These are phyloP conservation scores for Arbacia lixula DNA, from an alignment of 53 echinoderm and acorn worm species.

Conservation along the genomic window DNA sequence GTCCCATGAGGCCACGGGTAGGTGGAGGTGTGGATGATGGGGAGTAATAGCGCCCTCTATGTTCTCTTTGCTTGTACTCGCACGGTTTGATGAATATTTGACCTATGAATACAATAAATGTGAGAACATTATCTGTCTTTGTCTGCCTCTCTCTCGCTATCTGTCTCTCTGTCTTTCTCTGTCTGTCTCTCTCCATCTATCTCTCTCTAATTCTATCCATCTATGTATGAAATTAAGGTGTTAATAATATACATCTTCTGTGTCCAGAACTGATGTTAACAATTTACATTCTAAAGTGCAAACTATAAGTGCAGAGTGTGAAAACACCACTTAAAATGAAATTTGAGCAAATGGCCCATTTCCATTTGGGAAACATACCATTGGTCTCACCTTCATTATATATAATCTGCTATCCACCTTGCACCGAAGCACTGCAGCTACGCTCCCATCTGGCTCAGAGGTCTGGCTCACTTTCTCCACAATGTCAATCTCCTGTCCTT, in stretches of 20 bases:
- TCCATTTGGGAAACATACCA: background rate
- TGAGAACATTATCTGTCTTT: no score
- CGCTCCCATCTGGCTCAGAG: constrained; percentile 5
- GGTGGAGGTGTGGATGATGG: constrained; percentile 7
- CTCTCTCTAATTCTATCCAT: no score
- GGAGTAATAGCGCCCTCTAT: background rate
- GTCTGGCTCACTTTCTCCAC: constrained; percentile 14
- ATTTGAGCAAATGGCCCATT: no score
- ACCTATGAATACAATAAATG: background rate
- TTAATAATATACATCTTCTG: no score
- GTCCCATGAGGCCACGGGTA: background rate
- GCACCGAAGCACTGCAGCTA: background rate
- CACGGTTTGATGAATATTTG: background rate
- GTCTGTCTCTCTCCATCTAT: no score
- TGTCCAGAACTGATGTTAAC: no score
- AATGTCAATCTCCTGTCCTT: constrained; percentile 2
- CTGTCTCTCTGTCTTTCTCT: no score
- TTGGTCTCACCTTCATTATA: constrained; percentile 25
- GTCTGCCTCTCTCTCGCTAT: no score
- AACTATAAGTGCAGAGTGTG: no score
- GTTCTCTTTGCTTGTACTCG: background rate
- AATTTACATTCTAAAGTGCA: no score
- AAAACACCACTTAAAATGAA: no score
- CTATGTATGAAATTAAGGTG: no score
- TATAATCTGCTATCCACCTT: background rate